Conservation (phyloP, 2,888 invertebrate species). For the Apodemia zela region DNA sequence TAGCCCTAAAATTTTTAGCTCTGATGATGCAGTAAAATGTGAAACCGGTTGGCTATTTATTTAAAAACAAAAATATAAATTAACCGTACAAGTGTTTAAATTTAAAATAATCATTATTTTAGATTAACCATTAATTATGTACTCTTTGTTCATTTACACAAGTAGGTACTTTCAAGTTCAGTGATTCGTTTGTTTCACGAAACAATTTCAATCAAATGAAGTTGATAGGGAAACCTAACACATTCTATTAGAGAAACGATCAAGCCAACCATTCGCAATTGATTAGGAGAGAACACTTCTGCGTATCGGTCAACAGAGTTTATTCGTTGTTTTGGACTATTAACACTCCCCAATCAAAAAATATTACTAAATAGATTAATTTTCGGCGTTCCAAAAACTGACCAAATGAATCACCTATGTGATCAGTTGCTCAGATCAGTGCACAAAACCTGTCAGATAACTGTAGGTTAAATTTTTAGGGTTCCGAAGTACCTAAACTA, state of each 20-base stretch:
- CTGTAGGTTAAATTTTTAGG: no score
- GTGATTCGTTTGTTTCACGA: not conserved
- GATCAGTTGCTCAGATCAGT: no score
- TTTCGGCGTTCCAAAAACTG: not conserved
- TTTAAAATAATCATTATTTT: no score
- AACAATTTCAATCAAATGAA: slow-evolving; percentile 28
- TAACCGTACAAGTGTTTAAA: no score
- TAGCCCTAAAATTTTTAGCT: no score
- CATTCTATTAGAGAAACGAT: slow-evolving; percentile 26
- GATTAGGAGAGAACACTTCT: slow-evolving; percentile 5
- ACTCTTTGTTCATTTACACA: not conserved
- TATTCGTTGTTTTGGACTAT: not conserved
- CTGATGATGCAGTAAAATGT: no score
- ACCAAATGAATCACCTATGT: no score
- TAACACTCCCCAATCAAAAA: not conserved
- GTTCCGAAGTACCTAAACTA: no score
- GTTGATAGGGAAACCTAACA: slow-evolving; percentile 31
- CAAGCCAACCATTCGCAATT: slow-evolving; percentile 10
- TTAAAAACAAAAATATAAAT: no score
- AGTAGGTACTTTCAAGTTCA: not conserved
- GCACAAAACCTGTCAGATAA: no score
- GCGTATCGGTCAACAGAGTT: not conserved
- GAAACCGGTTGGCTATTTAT: no score
- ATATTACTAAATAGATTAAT: not conserved
- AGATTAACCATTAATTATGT: not conserved